These are phyloP conservation scores for Bradypus variegatus DNA, from an alignment of 2,797 vertebrate species.

Conservation along the genomic window DNA sequence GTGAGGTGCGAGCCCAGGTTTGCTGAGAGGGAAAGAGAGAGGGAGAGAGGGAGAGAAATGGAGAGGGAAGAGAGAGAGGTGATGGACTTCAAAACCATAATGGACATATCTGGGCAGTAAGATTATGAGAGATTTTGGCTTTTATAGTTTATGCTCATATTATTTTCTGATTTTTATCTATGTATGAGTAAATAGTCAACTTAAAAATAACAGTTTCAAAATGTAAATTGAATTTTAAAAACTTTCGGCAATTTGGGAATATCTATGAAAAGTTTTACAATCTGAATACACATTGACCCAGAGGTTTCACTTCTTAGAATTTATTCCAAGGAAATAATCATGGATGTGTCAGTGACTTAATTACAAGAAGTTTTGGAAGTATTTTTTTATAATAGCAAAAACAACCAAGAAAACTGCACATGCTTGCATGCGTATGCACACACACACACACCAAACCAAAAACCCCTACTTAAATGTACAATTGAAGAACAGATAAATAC, in stretches of 20 bases:
- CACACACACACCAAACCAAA: neutral
- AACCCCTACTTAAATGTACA: neutral
- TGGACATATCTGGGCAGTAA: neutral
- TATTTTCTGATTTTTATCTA: slow-evolving; percentile 28
- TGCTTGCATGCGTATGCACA: no score
- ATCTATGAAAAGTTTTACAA: slow-evolving; percentile 36
- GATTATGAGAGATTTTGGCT: neutral
- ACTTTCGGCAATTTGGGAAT: slow-evolving; percentile 40
- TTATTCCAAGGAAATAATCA: slow-evolving; percentile 51
- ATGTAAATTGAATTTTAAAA: slow-evolving; percentile 42
- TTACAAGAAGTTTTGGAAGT: slow-evolving; percentile 32
- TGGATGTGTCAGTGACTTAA: neutral
- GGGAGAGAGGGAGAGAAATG: neutral
- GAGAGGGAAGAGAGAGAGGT: rapidly evolving
- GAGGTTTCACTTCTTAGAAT: slow-evolving; percentile 51
- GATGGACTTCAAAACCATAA: rapidly evolving
- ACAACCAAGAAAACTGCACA: no score
- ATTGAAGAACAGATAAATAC: neutral
- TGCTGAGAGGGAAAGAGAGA: neutral
- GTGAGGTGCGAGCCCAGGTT: neutral
- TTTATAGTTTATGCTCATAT: neutral
- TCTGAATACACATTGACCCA: slow-evolving; percentile 50
- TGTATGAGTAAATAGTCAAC: slow-evolving; percentile 2
- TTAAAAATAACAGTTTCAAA: slow-evolving; percentile 16
- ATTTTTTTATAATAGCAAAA: slow-evolving; percentile 1